A percentile compares a stretch with the other conserved stretches of the same genome.
These are phyloP conservation scores for Pipra filicauda DNA, from an alignment of 2,113 vertebrate genomes.

Conservation along the genomic window DNA sequence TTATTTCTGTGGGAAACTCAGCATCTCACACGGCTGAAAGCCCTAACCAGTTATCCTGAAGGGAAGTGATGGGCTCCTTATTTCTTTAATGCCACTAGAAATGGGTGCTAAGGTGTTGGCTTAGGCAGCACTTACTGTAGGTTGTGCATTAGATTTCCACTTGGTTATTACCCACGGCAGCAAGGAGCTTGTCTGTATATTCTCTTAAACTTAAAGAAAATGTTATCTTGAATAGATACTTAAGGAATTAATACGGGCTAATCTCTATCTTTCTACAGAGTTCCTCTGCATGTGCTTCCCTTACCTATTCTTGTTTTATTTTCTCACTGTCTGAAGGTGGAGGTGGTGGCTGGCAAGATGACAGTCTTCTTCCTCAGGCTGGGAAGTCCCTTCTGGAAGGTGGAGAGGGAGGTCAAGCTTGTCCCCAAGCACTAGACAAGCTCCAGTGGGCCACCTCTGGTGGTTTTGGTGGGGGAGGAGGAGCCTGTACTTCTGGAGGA, in stretches of 20 bases:
- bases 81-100: not conserved
- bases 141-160: not conserved
- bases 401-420: conserved; percentile 83
- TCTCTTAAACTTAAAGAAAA: not conserved
- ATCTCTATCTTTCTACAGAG: not conserved
- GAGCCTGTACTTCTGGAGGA: conserved; percentile 87
- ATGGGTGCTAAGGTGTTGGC: not conserved
- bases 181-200: not conserved
- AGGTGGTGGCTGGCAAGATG: conserved; percentile 84
- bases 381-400: conserved; percentile 83
- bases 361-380: conserved; percentile 63
- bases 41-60: not conserved
- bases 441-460: conserved; percentile 85
- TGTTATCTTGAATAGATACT: not conserved
- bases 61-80: not conserved
- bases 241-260: not conserved
- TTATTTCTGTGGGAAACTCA: not conserved
- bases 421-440: conserved; percentile 77
- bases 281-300: not conserved
- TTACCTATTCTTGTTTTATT: not conserved
- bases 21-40: not conserved
- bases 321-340: conserved; percentile 68
- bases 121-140: not conserved
- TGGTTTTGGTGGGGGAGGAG: conserved; percentile 89
- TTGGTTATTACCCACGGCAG: not conserved